Conservation (phyloP, 2,113 vertebrate species). For the Takifugu flavidus region DNA sequence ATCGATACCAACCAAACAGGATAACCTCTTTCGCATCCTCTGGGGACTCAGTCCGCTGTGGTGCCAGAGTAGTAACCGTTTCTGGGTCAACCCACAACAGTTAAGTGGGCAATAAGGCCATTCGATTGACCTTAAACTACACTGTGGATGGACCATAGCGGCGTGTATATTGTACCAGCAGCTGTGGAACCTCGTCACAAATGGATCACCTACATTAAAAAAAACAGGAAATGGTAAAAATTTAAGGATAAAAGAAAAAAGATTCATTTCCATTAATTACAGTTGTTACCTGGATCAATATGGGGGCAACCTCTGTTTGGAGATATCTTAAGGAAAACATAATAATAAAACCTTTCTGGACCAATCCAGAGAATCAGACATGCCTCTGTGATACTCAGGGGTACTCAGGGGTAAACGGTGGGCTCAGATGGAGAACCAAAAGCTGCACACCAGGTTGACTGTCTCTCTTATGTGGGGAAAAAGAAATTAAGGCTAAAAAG, state of each 20-base stretch:
- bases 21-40: constrained; percentile 7
- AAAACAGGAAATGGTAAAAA: not conserved
- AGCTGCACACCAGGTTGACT: too few relatives aligned
- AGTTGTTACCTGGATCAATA: not conserved
- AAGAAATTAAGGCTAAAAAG: not conserved
- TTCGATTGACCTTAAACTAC: constrained; percentile 54
- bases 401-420: not conserved
- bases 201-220: constrained; percentile 1
- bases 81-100: constrained; percentile 59
- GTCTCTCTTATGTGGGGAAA: too few relatives aligned
- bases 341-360: constrained; percentile 1
- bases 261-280: not conserved
- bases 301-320: too few relatives aligned
- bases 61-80: constrained; percentile 21
- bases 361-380: not conserved
- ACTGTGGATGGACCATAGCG: constrained; percentile 28
- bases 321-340: too few relatives aligned
- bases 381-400: constrained; percentile 4
- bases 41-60: constrained; percentile 8
- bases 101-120: constrained; percentile 60
- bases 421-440: too few relatives aligned
- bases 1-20: constrained; percentile 29
- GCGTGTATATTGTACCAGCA: constrained; percentile 22
- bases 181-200: constrained; percentile 36
- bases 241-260: not conserved